Evolutionary conservation across 2,113 vertebrate species (phyloP).

Genomic region (Camelus bactrianus): DNA sequence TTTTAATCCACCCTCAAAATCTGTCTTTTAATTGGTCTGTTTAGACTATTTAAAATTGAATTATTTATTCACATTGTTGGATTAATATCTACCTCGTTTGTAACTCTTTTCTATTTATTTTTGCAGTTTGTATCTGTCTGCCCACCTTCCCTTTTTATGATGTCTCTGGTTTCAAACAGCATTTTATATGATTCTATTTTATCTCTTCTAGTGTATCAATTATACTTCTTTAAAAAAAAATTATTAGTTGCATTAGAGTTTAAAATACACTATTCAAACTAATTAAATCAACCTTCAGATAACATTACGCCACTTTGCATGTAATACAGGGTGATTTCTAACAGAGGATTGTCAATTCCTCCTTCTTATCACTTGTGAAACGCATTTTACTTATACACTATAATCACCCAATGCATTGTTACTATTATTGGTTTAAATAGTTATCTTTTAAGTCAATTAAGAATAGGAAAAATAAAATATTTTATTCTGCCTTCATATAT

Average conservation of each 20-base stretch:
- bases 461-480: not conserved
- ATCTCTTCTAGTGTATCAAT: not conserved
- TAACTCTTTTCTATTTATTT: not conserved
- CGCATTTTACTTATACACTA: not conserved
- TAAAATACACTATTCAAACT: not conserved
- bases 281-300: not conserved
- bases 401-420: not conserved
- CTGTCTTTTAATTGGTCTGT: not conserved
- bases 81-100: not conserved
- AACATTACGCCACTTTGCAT: not conserved
- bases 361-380: not conserved
- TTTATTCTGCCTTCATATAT: not conserved
- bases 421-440: not conserved
- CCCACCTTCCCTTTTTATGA: accelerated
- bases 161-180: not conserved
- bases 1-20: not conserved
- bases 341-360: not conserved
- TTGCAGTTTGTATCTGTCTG: not conserved
- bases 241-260: not conserved
- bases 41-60: not conserved
- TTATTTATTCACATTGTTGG: not conserved
- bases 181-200: not conserved
- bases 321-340: not conserved
- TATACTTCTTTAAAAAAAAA: not conserved
- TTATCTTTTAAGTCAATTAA: not conserved